Percentiles rank a stretch among this genome's conserved stretches.
These are phyloP conservation scores for Prolemur simus DNA, from an alignment of 2,113 vertebrate genomes.

Conservation along the genomic window DNA sequence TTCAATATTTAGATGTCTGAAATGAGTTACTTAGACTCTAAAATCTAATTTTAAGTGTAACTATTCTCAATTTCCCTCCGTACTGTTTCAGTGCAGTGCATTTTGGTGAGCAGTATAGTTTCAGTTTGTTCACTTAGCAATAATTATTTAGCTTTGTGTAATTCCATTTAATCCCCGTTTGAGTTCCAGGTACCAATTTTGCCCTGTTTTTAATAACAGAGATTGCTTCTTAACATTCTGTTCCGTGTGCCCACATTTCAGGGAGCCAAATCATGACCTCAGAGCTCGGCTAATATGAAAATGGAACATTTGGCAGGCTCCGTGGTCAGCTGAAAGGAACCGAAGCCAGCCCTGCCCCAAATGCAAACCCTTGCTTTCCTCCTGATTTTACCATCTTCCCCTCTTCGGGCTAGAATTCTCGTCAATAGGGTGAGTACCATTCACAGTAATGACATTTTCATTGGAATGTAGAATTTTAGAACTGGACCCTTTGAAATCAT, in stretches of 20 bases:
- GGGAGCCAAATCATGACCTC: constrained; percentile 24
- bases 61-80: neutral
- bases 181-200: constrained; percentile 24
- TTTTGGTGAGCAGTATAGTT: neutral
- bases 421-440: neutral
- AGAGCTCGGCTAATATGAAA: constrained; percentile 19
- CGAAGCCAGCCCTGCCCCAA: neutral
- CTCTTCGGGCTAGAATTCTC: neutral
- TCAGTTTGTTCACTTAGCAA: neutral
- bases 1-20: constrained; percentile 22
- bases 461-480: neutral
- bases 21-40: constrained; percentile 42
- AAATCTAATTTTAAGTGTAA: constrained; percentile 41
- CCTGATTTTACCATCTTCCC: too few relatives aligned
- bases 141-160: constrained; percentile 6
- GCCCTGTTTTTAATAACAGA: constrained; percentile 43
- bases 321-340: neutral
- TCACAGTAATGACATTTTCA: neutral
- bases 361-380: neutral
- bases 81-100: neutral
- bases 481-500: neutral
- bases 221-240: constrained; percentile 16
- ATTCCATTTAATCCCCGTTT: neutral
- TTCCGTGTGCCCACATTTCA: neutral
- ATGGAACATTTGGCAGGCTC: constrained; percentile 36